Percentiles rank a stretch among this genome's conserved stretches.
Evolutionary conservation across 2,113 vertebrate genomes (phyloP).

Genomic region (Crypturellus undulatus): DNA sequence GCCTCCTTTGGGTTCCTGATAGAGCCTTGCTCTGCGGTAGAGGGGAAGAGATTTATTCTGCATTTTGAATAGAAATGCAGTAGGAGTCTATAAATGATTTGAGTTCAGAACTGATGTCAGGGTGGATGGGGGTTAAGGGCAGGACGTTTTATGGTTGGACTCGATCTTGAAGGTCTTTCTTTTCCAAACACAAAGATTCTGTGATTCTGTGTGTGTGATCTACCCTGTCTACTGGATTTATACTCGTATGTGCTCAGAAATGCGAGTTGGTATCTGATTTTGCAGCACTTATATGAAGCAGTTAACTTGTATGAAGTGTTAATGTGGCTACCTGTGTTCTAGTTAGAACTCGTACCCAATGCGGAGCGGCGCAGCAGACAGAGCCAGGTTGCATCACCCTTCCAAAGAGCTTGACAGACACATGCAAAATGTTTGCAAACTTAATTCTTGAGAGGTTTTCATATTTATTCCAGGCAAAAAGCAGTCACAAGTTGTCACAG

Average conservation of each 20-base stretch:
- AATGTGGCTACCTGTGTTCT: accelerated
- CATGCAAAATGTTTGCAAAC: not conserved
- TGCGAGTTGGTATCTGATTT: not conserved
- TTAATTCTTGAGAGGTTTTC: not conserved
- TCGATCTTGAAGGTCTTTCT: too few relatives aligned
- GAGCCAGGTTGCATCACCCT: not conserved
- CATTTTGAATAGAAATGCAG: not conserved
- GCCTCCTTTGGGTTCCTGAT: not conserved
- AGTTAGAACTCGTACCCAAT: not conserved
- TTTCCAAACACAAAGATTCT: too few relatives aligned
- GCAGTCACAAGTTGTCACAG: not conserved
- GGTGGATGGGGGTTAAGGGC: not conserved
- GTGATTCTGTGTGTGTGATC: not conserved
- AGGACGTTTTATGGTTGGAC: too few relatives aligned
- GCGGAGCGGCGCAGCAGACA: not conserved
- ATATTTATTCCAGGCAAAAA: not conserved
- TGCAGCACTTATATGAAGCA: too few relatives aligned
- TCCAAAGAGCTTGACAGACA: not conserved
- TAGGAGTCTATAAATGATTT: not conserved
- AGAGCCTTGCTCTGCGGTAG: not conserved
- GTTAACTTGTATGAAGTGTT: too few relatives aligned
- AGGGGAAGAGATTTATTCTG: not conserved
- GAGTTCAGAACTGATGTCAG: not conserved
- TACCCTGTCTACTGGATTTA: not conserved
- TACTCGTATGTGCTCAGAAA: not conserved